phyloP scores from a whole-genome alignment of 2,797 vertebrate species.

The Lepilemur septentrionalis region DNA sequence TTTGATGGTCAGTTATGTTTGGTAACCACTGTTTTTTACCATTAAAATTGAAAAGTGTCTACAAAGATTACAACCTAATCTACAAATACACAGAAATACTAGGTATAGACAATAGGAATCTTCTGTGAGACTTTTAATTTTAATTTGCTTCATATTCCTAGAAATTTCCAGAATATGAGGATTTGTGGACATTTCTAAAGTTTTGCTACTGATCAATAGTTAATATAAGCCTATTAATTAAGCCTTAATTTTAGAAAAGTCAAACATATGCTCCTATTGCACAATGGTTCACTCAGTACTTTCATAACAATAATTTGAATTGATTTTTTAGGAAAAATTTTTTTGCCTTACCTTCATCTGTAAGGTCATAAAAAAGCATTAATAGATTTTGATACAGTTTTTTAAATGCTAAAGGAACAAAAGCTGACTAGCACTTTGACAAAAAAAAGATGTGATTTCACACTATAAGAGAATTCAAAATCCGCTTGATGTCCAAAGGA shows the following conservation, averaged over 20 bases:
- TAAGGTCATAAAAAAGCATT: slow-evolving; percentile 49
- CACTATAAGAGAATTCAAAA: slow-evolving; percentile 58
- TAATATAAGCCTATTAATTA: slow-evolving; percentile 27
- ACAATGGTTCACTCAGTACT: neutral
- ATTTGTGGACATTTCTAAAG: neutral
- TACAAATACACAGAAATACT: slow-evolving; percentile 4
- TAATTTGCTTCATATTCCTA: slow-evolving; percentile 13
- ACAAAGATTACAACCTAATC: neutral
- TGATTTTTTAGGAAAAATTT: neutral
- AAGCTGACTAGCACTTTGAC: slow-evolving; percentile 55
- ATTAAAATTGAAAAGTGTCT: neutral
- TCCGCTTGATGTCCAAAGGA: slow-evolving; percentile 49
- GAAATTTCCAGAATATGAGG: slow-evolving; percentile 3
- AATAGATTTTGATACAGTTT: slow-evolving; percentile 60
- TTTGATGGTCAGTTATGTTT: neutral
- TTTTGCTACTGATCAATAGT: slow-evolving; percentile 10
- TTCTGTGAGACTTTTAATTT: neutral
- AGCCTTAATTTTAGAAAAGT: slow-evolving; percentile 30
- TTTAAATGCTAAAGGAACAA: slow-evolving; percentile 54
- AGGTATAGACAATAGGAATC: neutral
- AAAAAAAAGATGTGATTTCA: slow-evolving; percentile 22
- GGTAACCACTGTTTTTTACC: neutral
- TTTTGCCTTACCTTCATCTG: slow-evolving; percentile 42
- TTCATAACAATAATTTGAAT: slow-evolving; percentile 55
- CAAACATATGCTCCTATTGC: neutral